Evolutionary conservation across 2,888 invertebrate species (phyloP).

Genomic region (Masnerella sp.): DNA sequence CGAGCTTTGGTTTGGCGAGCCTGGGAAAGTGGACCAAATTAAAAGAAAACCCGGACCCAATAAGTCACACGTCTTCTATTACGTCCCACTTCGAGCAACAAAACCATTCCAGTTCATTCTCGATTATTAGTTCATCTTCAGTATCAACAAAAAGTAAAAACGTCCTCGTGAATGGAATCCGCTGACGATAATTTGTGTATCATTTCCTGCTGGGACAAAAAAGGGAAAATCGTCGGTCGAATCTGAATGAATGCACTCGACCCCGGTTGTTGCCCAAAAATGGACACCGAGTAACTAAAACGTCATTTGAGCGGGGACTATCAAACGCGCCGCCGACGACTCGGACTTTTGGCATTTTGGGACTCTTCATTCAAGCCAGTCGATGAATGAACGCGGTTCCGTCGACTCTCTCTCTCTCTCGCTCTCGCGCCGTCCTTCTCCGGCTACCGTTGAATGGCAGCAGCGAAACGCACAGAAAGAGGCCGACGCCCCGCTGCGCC

Average conservation of each 20-base stretch:
- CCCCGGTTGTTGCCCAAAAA: slow-evolving; percentile 47
- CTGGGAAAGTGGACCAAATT: slow-evolving; percentile 20
- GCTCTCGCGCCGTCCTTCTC: slow-evolving; percentile 33
- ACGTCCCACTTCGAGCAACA: slow-evolving; percentile 25
- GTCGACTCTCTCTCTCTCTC: slow-evolving; percentile 25
- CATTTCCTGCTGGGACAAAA: slow-evolving; percentile 30
- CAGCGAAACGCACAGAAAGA: slow-evolving; percentile 19
- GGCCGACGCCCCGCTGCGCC: slow-evolving; percentile 66
- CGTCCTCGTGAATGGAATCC: slow-evolving; percentile 26
- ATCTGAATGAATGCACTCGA: slow-evolving; percentile 48
- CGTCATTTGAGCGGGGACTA: slow-evolving; percentile 65
- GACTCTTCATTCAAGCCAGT: slow-evolving; percentile 56
- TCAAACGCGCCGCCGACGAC: slow-evolving; percentile 66
- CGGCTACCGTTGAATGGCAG: slow-evolving; percentile 59
- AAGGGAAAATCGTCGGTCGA: slow-evolving; percentile 13
- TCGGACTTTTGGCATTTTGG: slow-evolving; percentile 47
- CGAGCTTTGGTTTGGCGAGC: too few species aligned
- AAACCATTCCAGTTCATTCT: background rate
- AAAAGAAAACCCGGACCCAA: slow-evolving; percentile 14
- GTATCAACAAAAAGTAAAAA: slow-evolving; percentile 47
- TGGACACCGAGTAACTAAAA: slow-evolving; percentile 64
- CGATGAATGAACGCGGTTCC: slow-evolving; percentile 49
- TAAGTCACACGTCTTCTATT: slow-evolving; percentile 27
- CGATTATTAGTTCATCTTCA: slow-evolving; percentile 49
- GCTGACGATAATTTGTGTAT: slow-evolving; percentile 51